A percentile compares a stretch with the other conserved stretches of the same genome.
Conservation (phyloP, 1,140 invertebrate species). For the Vanessa atalanta region DNA sequence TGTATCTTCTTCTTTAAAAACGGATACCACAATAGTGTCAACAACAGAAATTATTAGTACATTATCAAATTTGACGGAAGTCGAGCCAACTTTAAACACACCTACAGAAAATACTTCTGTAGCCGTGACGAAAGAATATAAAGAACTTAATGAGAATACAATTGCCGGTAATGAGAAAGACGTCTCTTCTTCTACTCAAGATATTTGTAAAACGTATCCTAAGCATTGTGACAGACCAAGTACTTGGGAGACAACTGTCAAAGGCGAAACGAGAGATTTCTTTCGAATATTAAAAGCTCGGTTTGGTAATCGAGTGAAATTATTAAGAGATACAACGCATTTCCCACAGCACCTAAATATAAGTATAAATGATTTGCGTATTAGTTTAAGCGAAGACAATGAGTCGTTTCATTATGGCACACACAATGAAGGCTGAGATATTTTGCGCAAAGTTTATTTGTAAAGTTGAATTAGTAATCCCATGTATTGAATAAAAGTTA, state of each 20-base stretch:
- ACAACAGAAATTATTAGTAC: not conserved
- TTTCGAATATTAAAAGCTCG: slow-evolving; percentile 59
- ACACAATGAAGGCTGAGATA: slow-evolving; percentile 38
- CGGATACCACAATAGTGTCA: not conserved
- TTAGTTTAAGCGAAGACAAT: slow-evolving; percentile 29
- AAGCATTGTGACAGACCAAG: slow-evolving; percentile 54
- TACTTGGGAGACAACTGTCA: slow-evolving; percentile 65
- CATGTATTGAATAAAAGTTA: too few relatives aligned
- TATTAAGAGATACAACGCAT: slow-evolving; percentile 56
- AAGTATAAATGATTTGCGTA: not conserved
- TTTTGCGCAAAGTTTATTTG: not conserved
- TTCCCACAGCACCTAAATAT: slow-evolving; percentile 37
- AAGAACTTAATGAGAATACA: slow-evolving; percentile 2
- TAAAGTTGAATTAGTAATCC: too few relatives aligned
- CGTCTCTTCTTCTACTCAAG: slow-evolving; percentile 4
- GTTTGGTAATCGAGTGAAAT: slow-evolving; percentile 49
- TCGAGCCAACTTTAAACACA: not conserved
- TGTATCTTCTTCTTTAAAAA: not conserved
- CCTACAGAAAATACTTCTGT: not conserved
- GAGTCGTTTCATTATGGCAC: slow-evolving; percentile 44
- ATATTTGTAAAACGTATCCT: slow-evolving; percentile 42
- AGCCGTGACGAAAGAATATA: slow-evolving; percentile 6
- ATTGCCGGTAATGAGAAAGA: not conserved
- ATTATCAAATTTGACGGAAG: slow-evolving; percentile 10
- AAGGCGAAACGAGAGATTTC: slow-evolving; percentile 70